These are phyloP conservation scores for Pyxicephalus adspersus DNA, from an alignment of 2,113 vertebrate species.

Conservation along the genomic window DNA sequence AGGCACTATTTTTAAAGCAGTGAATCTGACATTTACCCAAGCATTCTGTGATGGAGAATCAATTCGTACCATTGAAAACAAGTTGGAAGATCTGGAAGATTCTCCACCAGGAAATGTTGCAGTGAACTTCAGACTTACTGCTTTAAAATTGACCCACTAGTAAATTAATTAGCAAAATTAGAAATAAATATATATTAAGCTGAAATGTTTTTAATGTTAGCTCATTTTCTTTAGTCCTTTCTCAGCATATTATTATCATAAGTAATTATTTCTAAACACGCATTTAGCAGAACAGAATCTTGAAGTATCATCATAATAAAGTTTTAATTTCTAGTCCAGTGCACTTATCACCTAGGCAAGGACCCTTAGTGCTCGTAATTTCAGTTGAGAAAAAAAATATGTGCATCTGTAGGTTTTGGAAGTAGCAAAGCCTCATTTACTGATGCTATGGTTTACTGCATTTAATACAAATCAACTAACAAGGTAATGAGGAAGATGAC, in stretches of 20 bases:
- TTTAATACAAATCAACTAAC: slow-evolving; percentile 70
- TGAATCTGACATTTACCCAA: too few species aligned
- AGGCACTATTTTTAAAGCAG: too few species aligned
- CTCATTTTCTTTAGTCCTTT: neutral
- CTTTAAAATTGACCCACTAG: too few species aligned
- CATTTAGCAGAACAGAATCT: slow-evolving; percentile 59
- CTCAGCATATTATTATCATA: slow-evolving; percentile 58
- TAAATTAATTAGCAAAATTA: neutral
- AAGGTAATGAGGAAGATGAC: slow-evolving; percentile 67
- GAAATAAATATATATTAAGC: neutral
- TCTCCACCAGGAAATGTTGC: too few species aligned
- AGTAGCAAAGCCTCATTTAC: slow-evolving; percentile 62
- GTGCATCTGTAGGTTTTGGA: slow-evolving; percentile 59
- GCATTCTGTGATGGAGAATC: too few species aligned
- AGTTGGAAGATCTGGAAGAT: too few species aligned
- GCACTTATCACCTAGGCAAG: slow-evolving; percentile 61
- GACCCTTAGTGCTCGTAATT: slow-evolving; percentile 61
- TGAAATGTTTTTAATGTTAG: neutral
- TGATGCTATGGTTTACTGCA: slow-evolving; percentile 66
- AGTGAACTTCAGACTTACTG: too few species aligned
- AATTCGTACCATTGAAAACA: too few species aligned
- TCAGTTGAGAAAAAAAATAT: slow-evolving; percentile 61
- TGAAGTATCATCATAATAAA: slow-evolving; percentile 65
- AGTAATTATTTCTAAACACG: slow-evolving; percentile 54
- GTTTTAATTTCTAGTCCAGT: slow-evolving; percentile 69